phyloP scores from a whole-genome alignment of 2,888 invertebrate genomes.

The Drosophila hamatofila region DNA sequence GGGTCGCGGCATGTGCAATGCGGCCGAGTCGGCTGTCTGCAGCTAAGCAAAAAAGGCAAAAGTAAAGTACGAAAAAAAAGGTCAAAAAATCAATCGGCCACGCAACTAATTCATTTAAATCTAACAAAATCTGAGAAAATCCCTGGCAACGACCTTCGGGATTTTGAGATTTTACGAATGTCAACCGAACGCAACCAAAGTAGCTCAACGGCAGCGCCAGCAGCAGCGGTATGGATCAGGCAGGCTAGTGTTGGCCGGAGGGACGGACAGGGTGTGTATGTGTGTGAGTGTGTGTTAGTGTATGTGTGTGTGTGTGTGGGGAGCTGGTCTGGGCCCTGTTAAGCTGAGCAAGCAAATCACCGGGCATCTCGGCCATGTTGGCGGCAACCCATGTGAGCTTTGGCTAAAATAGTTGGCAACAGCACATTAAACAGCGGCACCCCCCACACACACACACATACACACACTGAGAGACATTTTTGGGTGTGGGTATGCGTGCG shows the following conservation, averaged over 20 bases:
- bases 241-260: background rate
- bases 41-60: slow-evolving; percentile 17
- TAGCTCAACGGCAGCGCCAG: slow-evolving; percentile 57
- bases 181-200: slow-evolving; percentile 83
- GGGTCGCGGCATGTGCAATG: slow-evolving; percentile 40
- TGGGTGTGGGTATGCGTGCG: slow-evolving; percentile 46
- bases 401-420: slow-evolving; percentile 83
- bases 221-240: slow-evolving; percentile 25
- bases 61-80: slow-evolving; percentile 69
- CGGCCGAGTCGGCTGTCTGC: slow-evolving; percentile 44
- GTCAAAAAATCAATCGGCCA: slow-evolving; percentile 86
- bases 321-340: slow-evolving; percentile 49
- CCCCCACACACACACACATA: slow-evolving; percentile 25
- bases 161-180: slow-evolving; percentile 85
- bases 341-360: slow-evolving; percentile 78
- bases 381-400: slow-evolving; percentile 77
- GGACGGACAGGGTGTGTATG: background rate
- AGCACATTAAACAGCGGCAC: slow-evolving; percentile 77
- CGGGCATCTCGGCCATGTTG: slow-evolving; percentile 59
- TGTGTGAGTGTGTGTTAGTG: background rate
- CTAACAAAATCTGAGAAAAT: slow-evolving; percentile 86
- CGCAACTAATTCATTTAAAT: slow-evolving; percentile 86
- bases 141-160: slow-evolving; percentile 86
- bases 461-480: slow-evolving; percentile 3
- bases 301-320: slow-evolving; percentile 4